phyloP scores from a whole-genome alignment of 1,140 invertebrate genomes.

The Dendroctonus valens region DNA sequence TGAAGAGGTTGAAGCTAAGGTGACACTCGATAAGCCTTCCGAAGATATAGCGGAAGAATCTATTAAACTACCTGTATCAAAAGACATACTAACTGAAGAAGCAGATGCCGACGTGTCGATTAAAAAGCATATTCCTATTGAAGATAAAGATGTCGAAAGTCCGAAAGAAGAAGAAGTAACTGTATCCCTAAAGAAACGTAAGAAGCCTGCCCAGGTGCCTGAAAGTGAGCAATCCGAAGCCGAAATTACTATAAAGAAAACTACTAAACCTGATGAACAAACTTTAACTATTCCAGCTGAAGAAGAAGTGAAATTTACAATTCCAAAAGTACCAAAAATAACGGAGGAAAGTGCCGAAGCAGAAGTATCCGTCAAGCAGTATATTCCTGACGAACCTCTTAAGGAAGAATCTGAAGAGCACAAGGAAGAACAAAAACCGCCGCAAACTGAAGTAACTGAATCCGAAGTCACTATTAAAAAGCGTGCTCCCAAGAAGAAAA shows the following conservation, averaged over 20 bases:
- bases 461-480: slow-evolving; percentile 42
- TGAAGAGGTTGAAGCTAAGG: slow-evolving; percentile 12
- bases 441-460: too few species aligned
- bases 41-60: too few species aligned
- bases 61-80: too few species aligned
- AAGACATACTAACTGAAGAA: slow-evolving; percentile 15
- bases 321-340: slow-evolving; percentile 23
- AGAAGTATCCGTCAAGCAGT: slow-evolving; percentile 42
- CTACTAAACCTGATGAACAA: too few species aligned
- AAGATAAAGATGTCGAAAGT: slow-evolving; percentile 1
- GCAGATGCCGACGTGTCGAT: slow-evolving; percentile 31
- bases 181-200: slow-evolving; percentile 17
- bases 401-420: too few species aligned
- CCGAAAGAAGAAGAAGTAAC: slow-evolving; percentile 30
- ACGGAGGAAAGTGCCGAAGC: slow-evolving; percentile 25
- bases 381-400: slow-evolving; percentile 4
- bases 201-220: neutral
- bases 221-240: slow-evolving; percentile 55
- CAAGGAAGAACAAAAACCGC: too few species aligned
- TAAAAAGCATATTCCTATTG: slow-evolving; percentile 52
- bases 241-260: slow-evolving; percentile 64
- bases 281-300: slow-evolving; percentile 48
- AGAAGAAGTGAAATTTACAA: slow-evolving; percentile 43
- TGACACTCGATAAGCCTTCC: slow-evolving; percentile 8
- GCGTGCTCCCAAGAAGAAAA: slow-evolving; percentile 20